A percentile compares a stretch with the other conserved stretches of the same genome.
Conservation (phyloP, 2,113 vertebrate species). For the Stegastes partitus region DNA sequence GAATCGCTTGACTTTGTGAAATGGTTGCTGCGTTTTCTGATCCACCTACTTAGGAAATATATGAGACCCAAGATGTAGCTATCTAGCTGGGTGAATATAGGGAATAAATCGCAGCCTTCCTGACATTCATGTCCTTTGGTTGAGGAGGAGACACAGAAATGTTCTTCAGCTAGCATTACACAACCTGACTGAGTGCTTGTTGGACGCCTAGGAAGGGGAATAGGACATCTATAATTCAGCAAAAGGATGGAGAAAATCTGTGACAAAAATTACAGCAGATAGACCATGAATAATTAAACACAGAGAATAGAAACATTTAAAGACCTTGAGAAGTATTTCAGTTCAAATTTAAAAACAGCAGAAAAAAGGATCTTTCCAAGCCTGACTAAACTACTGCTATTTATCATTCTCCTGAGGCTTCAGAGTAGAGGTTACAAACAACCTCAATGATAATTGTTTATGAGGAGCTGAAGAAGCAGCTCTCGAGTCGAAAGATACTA, state of each 20-base stretch:
- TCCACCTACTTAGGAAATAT: slow-evolving; percentile 70
- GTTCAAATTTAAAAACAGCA: slow-evolving; percentile 64
- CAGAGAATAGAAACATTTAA: slow-evolving; percentile 79
- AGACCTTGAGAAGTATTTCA: slow-evolving; percentile 76
- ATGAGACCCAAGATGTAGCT: slow-evolving; percentile 58
- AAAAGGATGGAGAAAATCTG: slow-evolving; percentile 77
- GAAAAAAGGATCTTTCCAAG: slow-evolving; percentile 30
- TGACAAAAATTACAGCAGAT: slow-evolving; percentile 82
- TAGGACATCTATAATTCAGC: slow-evolving; percentile 81
- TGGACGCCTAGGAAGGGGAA: slow-evolving; percentile 60
- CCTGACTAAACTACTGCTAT: slow-evolving; percentile 50
- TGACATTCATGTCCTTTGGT: slow-evolving; percentile 66
- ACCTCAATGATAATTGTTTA: slow-evolving; percentile 56
- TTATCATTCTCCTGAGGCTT: slow-evolving; percentile 48
- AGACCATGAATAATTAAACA: slow-evolving; percentile 78
- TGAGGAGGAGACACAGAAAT: slow-evolving; percentile 55
- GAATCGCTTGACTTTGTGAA: slow-evolving; percentile 74
- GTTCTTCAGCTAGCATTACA: slow-evolving; percentile 68
- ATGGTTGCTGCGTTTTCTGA: slow-evolving; percentile 66
- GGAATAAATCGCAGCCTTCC: slow-evolving; percentile 63
- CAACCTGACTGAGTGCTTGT: slow-evolving; percentile 72
- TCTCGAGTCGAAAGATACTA: slow-evolving; percentile 7
- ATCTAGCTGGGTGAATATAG: slow-evolving; percentile 48
- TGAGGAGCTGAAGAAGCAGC: slow-evolving; percentile 40
- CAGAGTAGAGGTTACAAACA: slow-evolving; percentile 56